phyloP scores from a whole-genome alignment of 2,113 vertebrate genomes.

The Apistogramma diplotaenia region DNA sequence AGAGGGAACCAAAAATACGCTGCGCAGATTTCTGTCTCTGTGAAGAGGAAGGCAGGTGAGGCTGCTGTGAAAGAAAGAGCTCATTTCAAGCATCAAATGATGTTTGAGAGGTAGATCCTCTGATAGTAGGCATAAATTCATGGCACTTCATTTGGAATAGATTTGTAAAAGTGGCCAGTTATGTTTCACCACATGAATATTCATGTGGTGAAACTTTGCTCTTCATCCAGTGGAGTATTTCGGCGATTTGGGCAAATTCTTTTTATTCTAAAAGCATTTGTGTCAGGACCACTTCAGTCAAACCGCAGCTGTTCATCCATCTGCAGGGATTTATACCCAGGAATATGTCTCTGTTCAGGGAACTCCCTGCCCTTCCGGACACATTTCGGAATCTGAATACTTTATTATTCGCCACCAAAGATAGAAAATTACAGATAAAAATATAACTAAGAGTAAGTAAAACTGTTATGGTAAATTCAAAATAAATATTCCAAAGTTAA shows the following conservation, averaged over 20 bases:
- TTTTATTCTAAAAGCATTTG: not conserved
- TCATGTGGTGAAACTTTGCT: slow-evolving; percentile 1
- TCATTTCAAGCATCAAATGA: not conserved
- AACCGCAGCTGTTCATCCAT: not conserved
- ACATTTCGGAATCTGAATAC: not conserved
- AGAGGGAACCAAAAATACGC: not conserved
- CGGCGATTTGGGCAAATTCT: not conserved
- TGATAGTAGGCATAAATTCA: not conserved
- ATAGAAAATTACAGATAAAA: not conserved
- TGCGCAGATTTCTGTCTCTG: not conserved
- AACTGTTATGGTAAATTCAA: not conserved
- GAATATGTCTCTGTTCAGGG: not conserved
- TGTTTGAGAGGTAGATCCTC: not conserved
- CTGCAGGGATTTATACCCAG: not conserved
- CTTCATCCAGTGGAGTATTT: not conserved
- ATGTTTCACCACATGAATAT: slow-evolving; percentile 7
- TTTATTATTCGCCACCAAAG: not conserved
- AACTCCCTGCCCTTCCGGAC: not conserved
- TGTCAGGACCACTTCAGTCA: not conserved
- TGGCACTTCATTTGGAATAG: not conserved
- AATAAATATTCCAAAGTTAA: not conserved
- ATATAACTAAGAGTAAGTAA: not conserved
- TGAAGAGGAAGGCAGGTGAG: not conserved
- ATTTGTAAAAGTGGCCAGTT: not conserved
- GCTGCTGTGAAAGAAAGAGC: not conserved